Evolutionary conservation across 1,140 invertebrate species (phyloP).

Genomic region (Drosophila arizonae): DNA sequence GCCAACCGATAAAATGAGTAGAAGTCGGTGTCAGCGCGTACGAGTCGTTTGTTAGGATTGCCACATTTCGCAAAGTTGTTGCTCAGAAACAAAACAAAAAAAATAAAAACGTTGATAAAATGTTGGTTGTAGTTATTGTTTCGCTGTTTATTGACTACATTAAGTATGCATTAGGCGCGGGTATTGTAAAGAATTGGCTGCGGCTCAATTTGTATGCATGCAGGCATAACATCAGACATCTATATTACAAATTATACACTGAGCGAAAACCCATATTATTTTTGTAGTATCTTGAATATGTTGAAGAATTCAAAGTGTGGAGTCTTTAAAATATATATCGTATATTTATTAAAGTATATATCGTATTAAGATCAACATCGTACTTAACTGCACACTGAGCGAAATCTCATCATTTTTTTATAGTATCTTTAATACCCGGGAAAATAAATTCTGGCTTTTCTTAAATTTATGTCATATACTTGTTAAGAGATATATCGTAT

Average conservation of each 20-base stretch:
- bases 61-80: slow-evolving; percentile 20
- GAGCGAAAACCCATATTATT: background rate
- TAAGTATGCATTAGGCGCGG: slow-evolving; percentile 76
- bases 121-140: slow-evolving; percentile 21
- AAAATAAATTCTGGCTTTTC: no score
- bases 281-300: background rate
- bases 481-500: no score
- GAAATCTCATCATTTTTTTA: background rate
- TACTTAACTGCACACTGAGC: background rate
- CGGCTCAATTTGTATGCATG: slow-evolving; percentile 49
- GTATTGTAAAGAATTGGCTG: slow-evolving; percentile 47
- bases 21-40: slow-evolving; percentile 67
- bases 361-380: no score
- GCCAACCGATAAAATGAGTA: slow-evolving; percentile 10
- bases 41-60: slow-evolving; percentile 47
- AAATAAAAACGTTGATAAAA: slow-evolving; percentile 11
- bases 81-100: background rate
- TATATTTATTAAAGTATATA: no score
- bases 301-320: no score
- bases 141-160: slow-evolving; percentile 50
- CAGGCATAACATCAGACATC: slow-evolving; percentile 15
- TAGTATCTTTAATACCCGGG: no score
- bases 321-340: no score
- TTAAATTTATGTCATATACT: no score
- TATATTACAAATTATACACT: slow-evolving; percentile 3